These are phyloP conservation scores for Smittia aterrima DNA, from an alignment of 2,888 invertebrate species.

Conservation along the genomic window DNA sequence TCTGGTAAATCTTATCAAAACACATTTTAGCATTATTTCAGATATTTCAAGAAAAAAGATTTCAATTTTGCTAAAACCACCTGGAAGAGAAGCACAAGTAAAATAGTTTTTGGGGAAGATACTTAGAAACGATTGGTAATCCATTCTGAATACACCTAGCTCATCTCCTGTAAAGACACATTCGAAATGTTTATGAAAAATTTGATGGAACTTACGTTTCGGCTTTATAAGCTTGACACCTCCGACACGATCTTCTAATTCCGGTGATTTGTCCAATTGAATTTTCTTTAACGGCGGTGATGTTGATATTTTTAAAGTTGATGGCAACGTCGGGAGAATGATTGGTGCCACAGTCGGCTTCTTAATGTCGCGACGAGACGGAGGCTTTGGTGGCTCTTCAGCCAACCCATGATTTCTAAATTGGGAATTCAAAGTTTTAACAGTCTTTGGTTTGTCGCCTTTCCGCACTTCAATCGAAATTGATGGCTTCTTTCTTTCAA, in stretches of 20 bases:
- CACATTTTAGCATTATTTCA: too few species aligned
- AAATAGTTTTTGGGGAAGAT: neutral
- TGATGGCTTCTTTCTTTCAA: slow-evolving; percentile 67
- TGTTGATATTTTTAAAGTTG: slow-evolving; percentile 43
- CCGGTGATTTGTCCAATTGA: slow-evolving; percentile 60
- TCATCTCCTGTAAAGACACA: neutral
- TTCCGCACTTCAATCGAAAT: slow-evolving; percentile 80
- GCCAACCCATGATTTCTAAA: slow-evolving; percentile 88
- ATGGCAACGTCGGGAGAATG: slow-evolving; percentile 46
- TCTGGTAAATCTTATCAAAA: neutral
- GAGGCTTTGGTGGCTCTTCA: slow-evolving; percentile 84
- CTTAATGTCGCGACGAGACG: slow-evolving; percentile 67
- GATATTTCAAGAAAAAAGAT: neutral
- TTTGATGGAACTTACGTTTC: slow-evolving; percentile 73
- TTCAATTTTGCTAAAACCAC: neutral
- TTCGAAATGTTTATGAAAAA: neutral
- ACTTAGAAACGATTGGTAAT: neutral
- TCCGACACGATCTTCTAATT: slow-evolving; percentile 67
- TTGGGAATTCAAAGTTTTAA: slow-evolving; percentile 87
- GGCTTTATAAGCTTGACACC: slow-evolving; percentile 84
- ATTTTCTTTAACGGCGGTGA: slow-evolving; percentile 74
- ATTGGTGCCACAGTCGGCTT: slow-evolving; percentile 58
- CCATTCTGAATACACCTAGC: slow-evolving; percentile 24
- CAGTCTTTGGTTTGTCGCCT: slow-evolving; percentile 78
- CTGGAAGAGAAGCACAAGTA: neutral